phyloP scores from a whole-genome alignment of 2,888 invertebrate genomes.

The Rugalucina vietnamica region DNA sequence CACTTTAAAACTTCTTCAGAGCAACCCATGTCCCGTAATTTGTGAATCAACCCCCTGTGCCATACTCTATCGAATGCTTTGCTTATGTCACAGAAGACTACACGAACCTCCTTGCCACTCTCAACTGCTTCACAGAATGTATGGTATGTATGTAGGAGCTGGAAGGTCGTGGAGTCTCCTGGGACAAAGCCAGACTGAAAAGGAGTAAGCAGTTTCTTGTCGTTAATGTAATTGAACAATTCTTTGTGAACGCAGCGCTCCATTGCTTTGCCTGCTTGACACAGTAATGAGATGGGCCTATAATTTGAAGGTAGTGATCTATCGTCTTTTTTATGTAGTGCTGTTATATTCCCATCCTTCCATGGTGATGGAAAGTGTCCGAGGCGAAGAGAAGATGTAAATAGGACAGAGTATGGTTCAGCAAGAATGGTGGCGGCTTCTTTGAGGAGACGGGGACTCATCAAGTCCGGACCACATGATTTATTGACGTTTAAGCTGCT shows the following conservation, averaged over 20 bases:
- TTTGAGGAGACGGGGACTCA: constrained; percentile 7
- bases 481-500: not conserved
- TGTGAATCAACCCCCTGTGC: not conserved
- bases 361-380: constrained; percentile 10
- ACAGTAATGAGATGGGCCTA: constrained; percentile 21
- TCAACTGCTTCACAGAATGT: not conserved
- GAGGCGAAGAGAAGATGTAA: not conserved
- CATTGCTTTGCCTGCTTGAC: constrained; percentile 10
- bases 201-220: not conserved
- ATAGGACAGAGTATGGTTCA: constrained; percentile 2
- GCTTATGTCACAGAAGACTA: not conserved
- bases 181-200: constrained; percentile 1
- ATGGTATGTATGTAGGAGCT: not conserved
- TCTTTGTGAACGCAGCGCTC: constrained; percentile 28
- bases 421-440: not conserved
- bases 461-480: constrained; percentile 8
- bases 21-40: not conserved
- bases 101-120: not conserved
- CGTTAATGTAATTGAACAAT: not conserved
- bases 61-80: not conserved
- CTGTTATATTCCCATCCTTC: constrained; percentile 24
- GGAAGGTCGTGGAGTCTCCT: constrained; percentile 1
- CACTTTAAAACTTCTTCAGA: not conserved
- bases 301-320: not conserved
- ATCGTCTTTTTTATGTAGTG: constrained; percentile 21